Percentiles rank a stretch among this genome's conserved stretches.
phyloP scores from a whole-genome alignment of 2,113 vertebrate genomes.

The Megaceryle torquata region DNA sequence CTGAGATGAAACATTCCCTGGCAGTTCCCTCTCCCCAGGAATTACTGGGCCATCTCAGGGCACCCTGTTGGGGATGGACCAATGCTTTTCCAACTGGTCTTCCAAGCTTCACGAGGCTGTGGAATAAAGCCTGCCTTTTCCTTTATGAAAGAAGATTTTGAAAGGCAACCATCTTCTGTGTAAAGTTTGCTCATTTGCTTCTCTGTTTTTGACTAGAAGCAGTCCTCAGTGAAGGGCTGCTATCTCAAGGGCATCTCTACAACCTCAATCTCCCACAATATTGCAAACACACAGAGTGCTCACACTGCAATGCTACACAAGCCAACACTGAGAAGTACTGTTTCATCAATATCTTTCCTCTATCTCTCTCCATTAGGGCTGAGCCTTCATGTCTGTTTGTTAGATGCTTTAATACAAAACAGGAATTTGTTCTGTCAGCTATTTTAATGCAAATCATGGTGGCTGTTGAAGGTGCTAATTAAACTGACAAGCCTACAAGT shows the following conservation, averaged over 20 bases:
- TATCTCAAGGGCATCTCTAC: not conserved
- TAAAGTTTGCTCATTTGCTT: not conserved
- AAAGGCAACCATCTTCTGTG: not conserved
- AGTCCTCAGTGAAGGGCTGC: not conserved
- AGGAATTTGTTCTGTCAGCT: not conserved
- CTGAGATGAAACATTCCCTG: not conserved
- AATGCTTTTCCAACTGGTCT: not conserved
- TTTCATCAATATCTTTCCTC: not conserved
- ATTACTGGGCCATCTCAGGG: not conserved
- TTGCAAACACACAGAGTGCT: not conserved
- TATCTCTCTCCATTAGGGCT: not conserved
- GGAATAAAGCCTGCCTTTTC: not conserved
- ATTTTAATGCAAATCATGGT: not conserved
- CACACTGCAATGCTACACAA: fast-evolving
- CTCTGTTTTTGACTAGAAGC: not conserved
- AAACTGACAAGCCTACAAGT: not conserved
- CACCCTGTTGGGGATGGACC: fast-evolving
- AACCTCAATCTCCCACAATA: not conserved
- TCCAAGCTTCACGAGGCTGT: not conserved
- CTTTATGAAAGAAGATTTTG: not conserved
- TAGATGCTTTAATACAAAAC: not conserved
- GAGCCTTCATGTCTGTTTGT: not conserved
- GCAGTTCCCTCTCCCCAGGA: not conserved
- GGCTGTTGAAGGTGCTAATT: not conserved
- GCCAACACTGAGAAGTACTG: not conserved